Evolutionary conservation across 2,888 invertebrate species (phyloP), one percentile per base, ranked within the genome.

Genomic region (Phengaris arion): DNA sequence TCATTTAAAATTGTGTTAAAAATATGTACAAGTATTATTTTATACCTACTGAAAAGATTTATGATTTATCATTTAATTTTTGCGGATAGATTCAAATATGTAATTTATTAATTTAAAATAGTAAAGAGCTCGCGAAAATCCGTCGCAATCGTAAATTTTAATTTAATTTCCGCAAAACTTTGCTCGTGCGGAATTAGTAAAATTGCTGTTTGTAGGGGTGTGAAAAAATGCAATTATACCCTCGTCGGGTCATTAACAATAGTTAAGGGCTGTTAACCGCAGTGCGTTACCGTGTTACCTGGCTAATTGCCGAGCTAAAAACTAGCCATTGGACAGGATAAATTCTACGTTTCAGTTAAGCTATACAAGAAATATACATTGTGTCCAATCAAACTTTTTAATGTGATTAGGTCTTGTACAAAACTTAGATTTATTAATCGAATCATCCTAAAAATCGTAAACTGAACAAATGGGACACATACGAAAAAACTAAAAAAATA

Each of bases 161-260:
- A 72, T 72, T 72, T 72, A 72, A 72, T 72, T 72, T 72, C 72
- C 72, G 72, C 72, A 72, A 52, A 72, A 72, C 72, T 72, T 72
- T 72, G 82, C 87, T 87, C 86, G 86, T 86, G 85, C 84, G 83
- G 87, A 91, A 92, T 90, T 89, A 89, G 90, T 89, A 87, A 84
- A 91, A 90, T 88, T 86, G 87, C 88, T 86, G 85, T 88, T 88
- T 87, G 86, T 85, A 54, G 85, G 83, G 87, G 87, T 86, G 87
- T 85, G 86, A 91, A 91, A 91, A 84, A 84, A 82, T 87, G 88
- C 89, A 92, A 93, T 93, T 92, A 92, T 85, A 83, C 89, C 87
- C 92, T 92, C 85, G 87, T 83, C 82, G 86, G 83, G 91, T 90
- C 92, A 89, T 93, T 92, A 92, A 92, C 90, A 87, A 90, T 90